These are phyloP conservation scores for Actinopyga echinites DNA, from an alignment of 53 echinoderm and acorn worm species.

Conservation along the genomic window DNA sequence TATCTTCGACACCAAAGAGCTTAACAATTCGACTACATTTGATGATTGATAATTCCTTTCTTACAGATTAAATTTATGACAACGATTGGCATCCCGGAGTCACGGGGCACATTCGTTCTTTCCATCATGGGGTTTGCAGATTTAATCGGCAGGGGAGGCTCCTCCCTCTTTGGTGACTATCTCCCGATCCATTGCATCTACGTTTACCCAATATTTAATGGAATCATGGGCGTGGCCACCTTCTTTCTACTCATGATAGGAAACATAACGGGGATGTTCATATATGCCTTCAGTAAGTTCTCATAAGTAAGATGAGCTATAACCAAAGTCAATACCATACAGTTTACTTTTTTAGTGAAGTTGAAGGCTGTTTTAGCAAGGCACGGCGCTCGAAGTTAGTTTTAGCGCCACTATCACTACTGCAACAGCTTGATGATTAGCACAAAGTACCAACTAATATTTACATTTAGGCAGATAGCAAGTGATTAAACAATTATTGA, in stretches of 20 bases:
- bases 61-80: constrained; percentile 95
- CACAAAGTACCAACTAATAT: too few species aligned
- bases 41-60: background rate
- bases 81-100: constrained; percentile 78
- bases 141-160: constrained; percentile 65
- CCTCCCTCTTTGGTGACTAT: constrained; percentile 79
- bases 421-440: too few species aligned
- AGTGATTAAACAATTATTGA: too few species aligned
- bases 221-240: constrained; percentile 74
- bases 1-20: too few species aligned
- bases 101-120: constrained; percentile 69
- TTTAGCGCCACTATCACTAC: too few species aligned
- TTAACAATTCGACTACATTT: background rate
- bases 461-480: too few species aligned
- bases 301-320: too few species aligned
- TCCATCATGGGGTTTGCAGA: constrained; percentile 80
- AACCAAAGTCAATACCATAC: too few species aligned
- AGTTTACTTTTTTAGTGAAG: too few species aligned
- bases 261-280: constrained; percentile 75
- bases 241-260: constrained; percentile 62
- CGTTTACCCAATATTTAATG: constrained; percentile 80
- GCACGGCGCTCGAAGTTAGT: too few species aligned
- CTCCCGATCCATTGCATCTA: constrained; percentile 78
- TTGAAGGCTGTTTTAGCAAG: too few species aligned
- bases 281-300: constrained; percentile 77